Conservation (phyloP, 2,797 vertebrate genomes). For the Poecilia picta region DNA sequence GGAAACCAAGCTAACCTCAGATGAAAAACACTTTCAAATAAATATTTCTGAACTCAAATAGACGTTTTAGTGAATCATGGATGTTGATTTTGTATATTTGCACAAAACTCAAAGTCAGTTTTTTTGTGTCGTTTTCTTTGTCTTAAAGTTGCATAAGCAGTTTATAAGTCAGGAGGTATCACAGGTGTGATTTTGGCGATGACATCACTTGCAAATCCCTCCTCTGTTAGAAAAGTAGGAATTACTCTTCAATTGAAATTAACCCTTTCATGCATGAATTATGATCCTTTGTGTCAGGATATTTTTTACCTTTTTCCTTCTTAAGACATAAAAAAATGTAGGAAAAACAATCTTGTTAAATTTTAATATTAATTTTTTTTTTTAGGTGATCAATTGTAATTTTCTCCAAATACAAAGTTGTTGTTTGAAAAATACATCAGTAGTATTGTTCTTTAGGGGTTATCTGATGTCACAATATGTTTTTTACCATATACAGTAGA, state of each 20-base stretch:
- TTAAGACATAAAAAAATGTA: no score
- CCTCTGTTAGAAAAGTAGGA: not conserved
- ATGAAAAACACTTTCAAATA: not conserved
- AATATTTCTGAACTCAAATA: not conserved
- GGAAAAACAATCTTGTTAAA: no score
- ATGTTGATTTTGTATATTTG: not conserved
- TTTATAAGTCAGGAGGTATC: not conserved
- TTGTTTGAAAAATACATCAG: no score
- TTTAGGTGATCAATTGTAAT: no score
- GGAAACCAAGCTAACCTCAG: not conserved
- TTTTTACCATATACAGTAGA: no score
- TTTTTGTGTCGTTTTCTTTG: not conserved
- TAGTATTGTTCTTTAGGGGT: no score
- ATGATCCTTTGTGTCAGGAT: no score
- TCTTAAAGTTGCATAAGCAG: not conserved
- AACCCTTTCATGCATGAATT: no score
- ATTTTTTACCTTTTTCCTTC: no score
- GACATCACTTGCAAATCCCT: not conserved
- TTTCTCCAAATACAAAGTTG: no score
- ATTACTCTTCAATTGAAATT: not conserved
- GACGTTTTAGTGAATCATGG: not conserved
- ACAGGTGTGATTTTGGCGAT: not conserved
- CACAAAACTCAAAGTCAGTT: not conserved
- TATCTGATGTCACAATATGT: no score
- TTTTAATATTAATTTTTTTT: no score